A percentile compares a stretch with the other conserved stretches of the same genome.
These are phyloP conservation scores for Aphelocoma californica DNA, from an alignment of 2,797 vertebrate species.

Conservation along the genomic window DNA sequence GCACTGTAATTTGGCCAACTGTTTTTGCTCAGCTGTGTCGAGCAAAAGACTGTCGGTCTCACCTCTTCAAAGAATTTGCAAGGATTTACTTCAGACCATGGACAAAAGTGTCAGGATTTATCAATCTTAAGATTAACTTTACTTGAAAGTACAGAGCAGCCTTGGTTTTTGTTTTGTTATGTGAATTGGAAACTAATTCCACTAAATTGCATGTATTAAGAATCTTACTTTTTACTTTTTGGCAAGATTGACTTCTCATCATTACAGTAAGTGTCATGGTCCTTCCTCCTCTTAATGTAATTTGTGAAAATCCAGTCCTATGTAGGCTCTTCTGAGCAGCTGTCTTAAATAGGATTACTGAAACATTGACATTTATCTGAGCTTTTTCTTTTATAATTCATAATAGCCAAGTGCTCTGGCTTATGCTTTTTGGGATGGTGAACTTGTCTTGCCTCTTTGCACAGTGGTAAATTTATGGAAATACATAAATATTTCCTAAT, in stretches of 20 bases:
- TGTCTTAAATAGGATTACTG: conserved; percentile 23
- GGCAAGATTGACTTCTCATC: neutral
- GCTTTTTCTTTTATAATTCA: conserved; percentile 37
- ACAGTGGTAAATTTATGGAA: neutral
- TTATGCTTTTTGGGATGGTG: neutral
- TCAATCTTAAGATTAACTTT: neutral
- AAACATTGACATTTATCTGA: conserved; percentile 1
- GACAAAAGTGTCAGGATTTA: neutral
- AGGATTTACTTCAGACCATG: neutral
- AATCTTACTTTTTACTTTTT: neutral
- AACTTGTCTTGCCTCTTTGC: neutral
- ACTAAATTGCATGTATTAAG: neutral
- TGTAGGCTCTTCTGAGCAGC: neutral
- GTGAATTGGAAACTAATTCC: neutral
- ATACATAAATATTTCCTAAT: conserved; percentile 48
- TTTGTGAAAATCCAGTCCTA: conserved; percentile 10
- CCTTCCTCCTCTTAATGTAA: conserved; percentile 11
- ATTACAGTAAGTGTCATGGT: neutral
- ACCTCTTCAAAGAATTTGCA: neutral
- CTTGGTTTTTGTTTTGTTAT: neutral
- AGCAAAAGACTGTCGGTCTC: neutral
- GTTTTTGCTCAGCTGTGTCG: neutral
- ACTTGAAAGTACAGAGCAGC: neutral
- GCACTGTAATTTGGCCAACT: neutral
- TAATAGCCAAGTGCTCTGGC: neutral